phyloP scores from a whole-genome alignment of 2,113 vertebrate species.

The Nesoenas mayeri region DNA sequence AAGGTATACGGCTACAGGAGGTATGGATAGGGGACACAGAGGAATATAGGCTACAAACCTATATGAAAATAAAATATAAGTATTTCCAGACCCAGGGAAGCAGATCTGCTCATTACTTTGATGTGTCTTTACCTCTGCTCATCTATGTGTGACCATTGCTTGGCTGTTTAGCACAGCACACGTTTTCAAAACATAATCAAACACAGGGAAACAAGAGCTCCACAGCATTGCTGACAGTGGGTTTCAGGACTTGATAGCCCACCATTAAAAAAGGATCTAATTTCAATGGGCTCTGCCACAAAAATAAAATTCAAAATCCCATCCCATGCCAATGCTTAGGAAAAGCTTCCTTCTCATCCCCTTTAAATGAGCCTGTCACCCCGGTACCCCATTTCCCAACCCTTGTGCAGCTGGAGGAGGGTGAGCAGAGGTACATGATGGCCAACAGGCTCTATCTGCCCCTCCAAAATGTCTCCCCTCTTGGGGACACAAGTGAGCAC shows the following conservation, averaged over 20 bases:
- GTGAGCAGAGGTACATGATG: background rate
- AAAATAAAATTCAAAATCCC: background rate
- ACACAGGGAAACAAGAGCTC: background rate
- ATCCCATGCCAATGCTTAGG: background rate
- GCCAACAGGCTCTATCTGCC: background rate
- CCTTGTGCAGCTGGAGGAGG: background rate
- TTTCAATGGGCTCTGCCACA: background rate
- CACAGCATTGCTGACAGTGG: background rate
- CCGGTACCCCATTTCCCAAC: accelerated
- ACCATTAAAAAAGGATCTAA: background rate
- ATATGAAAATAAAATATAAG: background rate
- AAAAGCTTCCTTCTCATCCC: background rate
- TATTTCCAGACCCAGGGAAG: background rate
- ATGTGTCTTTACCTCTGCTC: background rate
- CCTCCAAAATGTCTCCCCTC: background rate
- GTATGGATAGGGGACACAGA: background rate
- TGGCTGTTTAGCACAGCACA: accelerated
- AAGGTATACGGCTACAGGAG: background rate
- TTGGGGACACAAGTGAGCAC: background rate
- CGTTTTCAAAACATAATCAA: background rate
- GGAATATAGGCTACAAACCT: background rate
- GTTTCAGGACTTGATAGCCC: background rate
- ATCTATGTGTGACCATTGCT: background rate
- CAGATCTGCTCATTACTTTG: background rate
- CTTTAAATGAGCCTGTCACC: background rate